Evolutionary conservation across 2,113 vertebrate species (phyloP), one percentile per base, ranked within the genome.

Genomic region (Oncorhynchus kisutch): DNA sequence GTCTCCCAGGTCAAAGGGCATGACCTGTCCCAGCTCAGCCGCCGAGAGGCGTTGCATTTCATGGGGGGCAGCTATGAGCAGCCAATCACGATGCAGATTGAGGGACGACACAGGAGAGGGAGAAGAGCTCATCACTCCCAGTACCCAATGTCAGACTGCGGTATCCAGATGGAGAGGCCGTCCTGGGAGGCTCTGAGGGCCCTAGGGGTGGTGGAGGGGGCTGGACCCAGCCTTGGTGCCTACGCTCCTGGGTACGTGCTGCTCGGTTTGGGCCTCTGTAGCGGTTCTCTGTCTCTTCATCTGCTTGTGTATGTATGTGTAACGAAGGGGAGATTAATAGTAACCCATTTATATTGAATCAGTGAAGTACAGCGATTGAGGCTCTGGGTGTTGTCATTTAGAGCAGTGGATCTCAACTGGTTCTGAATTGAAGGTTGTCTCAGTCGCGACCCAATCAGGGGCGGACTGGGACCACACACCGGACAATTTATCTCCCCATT

Each of bases 61-160:
- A 31, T 73, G 51, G 51, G 13, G 13, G 20, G 11, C n/a, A 22
- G 16, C 11, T 73, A 73, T n/a, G 72, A 64, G 4, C 59, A 73
- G 60, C 72, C 72, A 65, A 64, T 73, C 72, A 65, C 60, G 2
- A 14, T 48, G 60, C 72, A 73, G 59, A 39, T 73, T 13, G 72
- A 73, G 31, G 72, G 59, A 7, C n/a, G 31, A n/a, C 54, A 22
- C 12, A 60, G 72, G 72, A 25, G 59, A 51, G 12, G 34, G 51
- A 54, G 51, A 54, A 54, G 51, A 57, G 14, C 25, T 7, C 60
- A 25, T 34, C 72, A 73, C 5, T 65, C 29, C 29, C 48, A 54
- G 24, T 62, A 65, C 18, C 62, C 34, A 22, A 16, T 54, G 16
- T 64, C 72, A 6, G 72, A 73, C 59, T 73, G 72, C 72, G 65